These are phyloP conservation scores for Eupithecia centaureata DNA, from an alignment of 2,888 invertebrate species.

Conservation along the genomic window DNA sequence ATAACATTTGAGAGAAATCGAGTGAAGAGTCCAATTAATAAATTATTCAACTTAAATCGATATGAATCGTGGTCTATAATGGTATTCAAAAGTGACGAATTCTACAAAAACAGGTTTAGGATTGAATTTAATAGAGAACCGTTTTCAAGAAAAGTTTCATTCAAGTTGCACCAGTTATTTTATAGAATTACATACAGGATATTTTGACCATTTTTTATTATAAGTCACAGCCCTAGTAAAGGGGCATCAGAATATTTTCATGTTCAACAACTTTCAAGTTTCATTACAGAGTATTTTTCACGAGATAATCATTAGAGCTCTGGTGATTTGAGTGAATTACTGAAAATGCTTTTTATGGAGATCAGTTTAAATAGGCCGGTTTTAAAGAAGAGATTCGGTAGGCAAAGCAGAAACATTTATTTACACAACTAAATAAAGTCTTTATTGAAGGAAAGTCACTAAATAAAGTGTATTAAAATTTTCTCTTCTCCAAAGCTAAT, in stretches of 20 bases:
- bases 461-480: too few species aligned
- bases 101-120: neutral
- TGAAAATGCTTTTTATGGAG: neutral
- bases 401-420: too few species aligned
- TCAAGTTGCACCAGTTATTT: neutral
- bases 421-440: too few species aligned
- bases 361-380: too few species aligned
- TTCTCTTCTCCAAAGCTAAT: too few species aligned
- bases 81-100: neutral
- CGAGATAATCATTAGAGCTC: slow-evolving; percentile 38
- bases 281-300: slow-evolving; percentile 43
- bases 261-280: slow-evolving; percentile 46
- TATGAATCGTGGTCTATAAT: neutral
- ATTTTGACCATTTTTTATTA: neutral
- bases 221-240: slow-evolving; percentile 15
- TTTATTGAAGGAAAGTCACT: too few species aligned
- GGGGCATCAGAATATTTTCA: slow-evolving; percentile 41
- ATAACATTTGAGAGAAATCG: neutral
- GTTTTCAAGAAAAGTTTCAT: neutral
- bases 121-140: neutral
- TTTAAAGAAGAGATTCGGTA: too few species aligned
- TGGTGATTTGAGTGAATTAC: neutral
- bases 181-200: neutral
- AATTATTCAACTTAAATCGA: neutral
- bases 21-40: neutral